These are phyloP conservation scores for Callosobruchus maculatus DNA, from an alignment of 2,888 invertebrate species.

Conservation along the genomic window DNA sequence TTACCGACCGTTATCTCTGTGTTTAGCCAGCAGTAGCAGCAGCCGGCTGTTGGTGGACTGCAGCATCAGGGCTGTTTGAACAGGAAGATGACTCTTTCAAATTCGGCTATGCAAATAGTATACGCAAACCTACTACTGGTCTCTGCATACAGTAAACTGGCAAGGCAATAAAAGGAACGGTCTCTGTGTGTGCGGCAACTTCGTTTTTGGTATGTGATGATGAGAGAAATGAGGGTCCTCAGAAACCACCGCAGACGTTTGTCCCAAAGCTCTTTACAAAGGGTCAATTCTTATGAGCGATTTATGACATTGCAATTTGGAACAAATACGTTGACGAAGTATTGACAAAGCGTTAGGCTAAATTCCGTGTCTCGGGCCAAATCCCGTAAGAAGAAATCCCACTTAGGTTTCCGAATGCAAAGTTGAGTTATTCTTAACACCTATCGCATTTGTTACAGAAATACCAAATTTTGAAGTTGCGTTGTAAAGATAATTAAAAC, in stretches of 20 bases:
- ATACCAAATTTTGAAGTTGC: no score
- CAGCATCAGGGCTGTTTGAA: not conserved
- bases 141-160: not conserved
- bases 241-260: not conserved
- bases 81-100: not conserved
- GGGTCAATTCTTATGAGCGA: not conserved
- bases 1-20: not conserved
- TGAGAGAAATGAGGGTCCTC: not conserved
- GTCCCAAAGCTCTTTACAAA: not conserved
- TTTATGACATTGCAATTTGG: no score
- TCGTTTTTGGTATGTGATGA: not conserved
- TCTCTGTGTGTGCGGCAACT: not conserved
- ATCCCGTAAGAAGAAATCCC: no score
- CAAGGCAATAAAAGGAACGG: not conserved
- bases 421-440: no score
- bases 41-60: not conserved
- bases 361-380: no score
- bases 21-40: not conserved
- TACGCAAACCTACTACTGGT: not conserved
- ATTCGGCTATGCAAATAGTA: not conserved
- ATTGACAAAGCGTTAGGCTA: no score
- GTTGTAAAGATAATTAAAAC: no score
- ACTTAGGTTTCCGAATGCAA: no score
- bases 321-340: no score
- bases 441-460: no score